These are phyloP conservation scores for Australoheros facetus DNA, from an alignment of 2,797 vertebrate genomes.

Conservation along the genomic window DNA sequence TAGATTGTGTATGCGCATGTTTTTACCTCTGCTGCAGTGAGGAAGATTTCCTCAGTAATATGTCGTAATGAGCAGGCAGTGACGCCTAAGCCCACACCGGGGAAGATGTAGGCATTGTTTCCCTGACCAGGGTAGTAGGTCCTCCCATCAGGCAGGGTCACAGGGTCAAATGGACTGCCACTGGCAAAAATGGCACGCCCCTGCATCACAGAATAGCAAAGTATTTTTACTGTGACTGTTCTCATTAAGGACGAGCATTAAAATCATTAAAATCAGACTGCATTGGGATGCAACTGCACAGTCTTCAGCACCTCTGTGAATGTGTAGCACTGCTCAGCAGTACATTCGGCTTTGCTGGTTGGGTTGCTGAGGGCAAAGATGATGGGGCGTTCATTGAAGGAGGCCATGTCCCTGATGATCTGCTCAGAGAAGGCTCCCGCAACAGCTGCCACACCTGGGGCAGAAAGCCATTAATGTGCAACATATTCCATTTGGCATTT, in stretches of 20 bases:
- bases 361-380: slow-evolving; percentile 99
- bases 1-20: background rate
- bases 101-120: slow-evolving; percentile 98
- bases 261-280: background rate
- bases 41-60: slow-evolving; percentile 88
- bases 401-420: slow-evolving; percentile 93
- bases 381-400: slow-evolving; percentile 90
- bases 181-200: slow-evolving; percentile 95
- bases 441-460: slow-evolving; percentile 91
- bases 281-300: background rate
- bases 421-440: slow-evolving; percentile 90
- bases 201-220: slow-evolving; percentile 68
- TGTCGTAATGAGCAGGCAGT: slow-evolving; percentile 85
- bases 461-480: background rate
- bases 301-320: slow-evolving; percentile 86
- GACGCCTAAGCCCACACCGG: slow-evolving; percentile 91
- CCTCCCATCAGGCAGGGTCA: slow-evolving; percentile 88
- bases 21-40: slow-evolving; percentile 91
- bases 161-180: slow-evolving; percentile 93
- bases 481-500: background rate
- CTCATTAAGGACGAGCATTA: background rate
- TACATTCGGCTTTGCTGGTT: slow-evolving; percentile 98
- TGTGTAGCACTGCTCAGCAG: slow-evolving; percentile 94
- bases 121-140: slow-evolving; percentile 93
- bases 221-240: background rate